Base-by-base conservation (phyloP, 2,113 vertebrate species). In the Indicator maculatus region DNA sequence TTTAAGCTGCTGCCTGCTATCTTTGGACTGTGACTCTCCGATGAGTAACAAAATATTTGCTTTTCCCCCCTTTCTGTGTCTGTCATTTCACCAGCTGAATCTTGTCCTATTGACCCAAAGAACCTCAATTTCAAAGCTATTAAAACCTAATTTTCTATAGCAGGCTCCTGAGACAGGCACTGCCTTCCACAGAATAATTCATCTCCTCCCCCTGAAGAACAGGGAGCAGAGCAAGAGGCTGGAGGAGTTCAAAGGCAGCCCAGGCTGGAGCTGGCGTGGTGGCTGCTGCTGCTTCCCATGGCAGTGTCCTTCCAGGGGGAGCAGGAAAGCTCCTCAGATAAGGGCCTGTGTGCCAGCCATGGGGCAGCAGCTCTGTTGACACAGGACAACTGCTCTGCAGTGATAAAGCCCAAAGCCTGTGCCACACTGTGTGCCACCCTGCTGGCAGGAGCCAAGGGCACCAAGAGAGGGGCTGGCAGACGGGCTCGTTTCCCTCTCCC, bases 91-190 rank as follows among this genome's bases (percentile, higher is more conserved):
- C 65, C 78, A 93, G 94, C 91, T 95, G 96, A 90, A 93, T 88
- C 95, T 93, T 86, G 95, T 96, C 89, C 96, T 93, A 81, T 96
- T 98, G 97, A 98, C 97, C 97, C 39, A 8, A 44, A 88, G 96
- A 96, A 97, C 97, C 96, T 97, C 97, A 93, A 97, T 97, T 97
- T 94, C 95, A 97, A 94, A 96, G 95, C 96, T 94, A 97, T 98
- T 97, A 98, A 98, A 97, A 96, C 93, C 95, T 96, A 90, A 97
- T 97, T 96, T 98, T 96, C 96, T 93, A 95, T 86, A 93, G 50
- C 65, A 53, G 94, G 95, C 95, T 97, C 96, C 94, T 73, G 96
- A 97, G 97, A 97, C 96, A 97, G 95, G 91, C 91, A 84, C 95
- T 95, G 94, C 96, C 96, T 97, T 97, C 81, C 96, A 88, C 36